Evolutionary conservation across 2,113 vertebrate species (phyloP), one percentile per base, ranked within the genome.

Genomic region (Rhinogobius similis): DNA sequence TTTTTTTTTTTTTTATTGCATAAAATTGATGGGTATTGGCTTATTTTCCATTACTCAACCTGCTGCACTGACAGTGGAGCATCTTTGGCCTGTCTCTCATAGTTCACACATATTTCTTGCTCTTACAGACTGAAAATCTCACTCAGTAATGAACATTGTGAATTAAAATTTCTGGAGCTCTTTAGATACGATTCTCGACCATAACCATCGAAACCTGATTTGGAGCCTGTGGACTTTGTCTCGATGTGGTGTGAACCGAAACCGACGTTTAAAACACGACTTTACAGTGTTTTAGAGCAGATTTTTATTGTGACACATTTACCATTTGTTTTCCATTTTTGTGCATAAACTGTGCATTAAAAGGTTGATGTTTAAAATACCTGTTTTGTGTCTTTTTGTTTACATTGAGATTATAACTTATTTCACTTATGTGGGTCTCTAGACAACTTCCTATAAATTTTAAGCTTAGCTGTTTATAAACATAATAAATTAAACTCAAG

Each of bases 341-440:
- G 69, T 90, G 77, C 81, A 78, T 68, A 79, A 87, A 72, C 73
- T 87, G 78, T 86, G 32, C 32, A 90, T 90, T 92, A 92, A 92
- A 92, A 46, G 68, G 75, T 87, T 86, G 77, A 81, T 85, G 83
- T 86, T 81, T 75, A 73, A 74, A 76, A 81, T 53, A 67, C 0
- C n/a, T 46, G 48, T 77, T 52, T 76, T 10, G 76, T 69, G 66
- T 88, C 74, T 85, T 79, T 80, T 62, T 75, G n/a, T n/a, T n/a
- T n/a, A n/a, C n/a, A n/a, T n/a, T n/a, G n/a, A n/a, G n/a, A n/a
- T n/a, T n/a, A n/a, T n/a, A n/a, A n/a, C n/a, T 50, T n/a, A 20
- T 20, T 9, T n/a, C 18, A 44, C 16, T 44, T 44, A 44, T 43
- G 13, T 43, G 10, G 39, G 39, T 41, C 1, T 10, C 12, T 43